Evolutionary conservation across 2,888 invertebrate species (phyloP).

Genomic region (Sarcophaga caerulescens): DNA sequence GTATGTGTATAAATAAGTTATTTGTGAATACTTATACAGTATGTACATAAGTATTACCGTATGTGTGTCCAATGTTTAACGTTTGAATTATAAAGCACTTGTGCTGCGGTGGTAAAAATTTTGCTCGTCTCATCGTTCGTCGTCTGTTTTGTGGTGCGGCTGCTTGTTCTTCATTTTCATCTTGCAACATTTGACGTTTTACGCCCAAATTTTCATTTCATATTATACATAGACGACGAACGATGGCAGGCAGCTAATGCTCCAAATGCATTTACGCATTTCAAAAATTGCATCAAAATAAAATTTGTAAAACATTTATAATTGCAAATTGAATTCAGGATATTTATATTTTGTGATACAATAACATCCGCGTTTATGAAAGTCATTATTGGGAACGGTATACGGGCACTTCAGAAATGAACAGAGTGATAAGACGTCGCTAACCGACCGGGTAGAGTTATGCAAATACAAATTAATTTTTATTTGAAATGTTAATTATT

Average conservation of each 20-base stretch:
- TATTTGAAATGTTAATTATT: too few relatives aligned
- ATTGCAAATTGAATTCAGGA: not conserved
- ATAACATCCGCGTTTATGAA: too few relatives aligned
- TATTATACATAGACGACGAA: slow-evolving; percentile 49
- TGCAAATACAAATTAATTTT: too few relatives aligned
- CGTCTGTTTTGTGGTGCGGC: slow-evolving; percentile 46
- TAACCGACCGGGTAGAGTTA: not conserved
- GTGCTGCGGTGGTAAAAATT: slow-evolving; percentile 48
- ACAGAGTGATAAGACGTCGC: not conserved
- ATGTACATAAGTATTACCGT: slow-evolving; percentile 33
- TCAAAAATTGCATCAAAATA: slow-evolving; percentile 24
- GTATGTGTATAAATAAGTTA: slow-evolving; percentile 45
- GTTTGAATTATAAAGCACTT: slow-evolving; percentile 42
- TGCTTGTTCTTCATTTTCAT: slow-evolving; percentile 53
- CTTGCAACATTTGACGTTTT: slow-evolving; percentile 66
- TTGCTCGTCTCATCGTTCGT: slow-evolving; percentile 47
- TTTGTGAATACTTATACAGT: slow-evolving; percentile 10
- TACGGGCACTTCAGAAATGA: slow-evolving; percentile 1
- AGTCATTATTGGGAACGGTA: too few relatives aligned
- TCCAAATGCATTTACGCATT: slow-evolving; percentile 42
- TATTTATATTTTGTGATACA: too few relatives aligned
- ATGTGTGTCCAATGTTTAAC: slow-evolving; percentile 32
- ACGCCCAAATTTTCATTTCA: slow-evolving; percentile 64
- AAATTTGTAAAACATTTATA: not conserved
- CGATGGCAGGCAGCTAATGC: slow-evolving; percentile 37